These are phyloP conservation scores for Philaethria dido DNA, from an alignment of 2,888 invertebrate genomes.

Conservation along the genomic window DNA sequence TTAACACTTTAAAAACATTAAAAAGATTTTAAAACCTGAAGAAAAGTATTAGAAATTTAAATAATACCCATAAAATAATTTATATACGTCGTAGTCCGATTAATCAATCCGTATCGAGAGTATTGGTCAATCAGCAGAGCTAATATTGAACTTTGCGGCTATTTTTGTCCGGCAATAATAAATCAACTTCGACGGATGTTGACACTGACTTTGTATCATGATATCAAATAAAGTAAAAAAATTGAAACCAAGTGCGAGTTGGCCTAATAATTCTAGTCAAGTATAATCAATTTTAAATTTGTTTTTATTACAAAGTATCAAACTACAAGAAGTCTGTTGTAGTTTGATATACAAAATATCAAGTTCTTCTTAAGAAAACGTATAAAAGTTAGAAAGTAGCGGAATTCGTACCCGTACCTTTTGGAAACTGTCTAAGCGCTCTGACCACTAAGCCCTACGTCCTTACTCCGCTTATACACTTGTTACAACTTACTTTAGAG, in stretches of 20 bases:
- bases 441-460: too few relatives aligned
- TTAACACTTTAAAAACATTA: too few relatives aligned
- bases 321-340: too few relatives aligned
- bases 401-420: too few relatives aligned
- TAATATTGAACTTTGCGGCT: conserved; percentile 32
- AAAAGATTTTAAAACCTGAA: not conserved
- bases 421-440: too few relatives aligned
- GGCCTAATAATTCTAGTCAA: not conserved
- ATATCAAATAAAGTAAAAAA: not conserved
- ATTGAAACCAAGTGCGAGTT: not conserved
- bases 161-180: conserved; percentile 31
- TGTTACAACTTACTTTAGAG: too few relatives aligned
- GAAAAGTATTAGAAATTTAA: not conserved
- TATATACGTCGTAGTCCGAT: conserved; percentile 5
- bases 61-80: not conserved
- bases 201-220: conserved; percentile 5
- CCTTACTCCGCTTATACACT: too few relatives aligned
- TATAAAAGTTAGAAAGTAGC: too few relatives aligned
- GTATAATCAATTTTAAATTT: too few relatives aligned
- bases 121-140: conserved; percentile 22
- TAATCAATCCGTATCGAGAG: conserved; percentile 25
- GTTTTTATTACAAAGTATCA: too few relatives aligned
- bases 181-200: conserved; percentile 21
- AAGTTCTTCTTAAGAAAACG: too few relatives aligned
- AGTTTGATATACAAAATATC: too few relatives aligned